Conservation (phyloP, 2,888 invertebrate genomes). For the Ypsolopha scabrella region DNA sequence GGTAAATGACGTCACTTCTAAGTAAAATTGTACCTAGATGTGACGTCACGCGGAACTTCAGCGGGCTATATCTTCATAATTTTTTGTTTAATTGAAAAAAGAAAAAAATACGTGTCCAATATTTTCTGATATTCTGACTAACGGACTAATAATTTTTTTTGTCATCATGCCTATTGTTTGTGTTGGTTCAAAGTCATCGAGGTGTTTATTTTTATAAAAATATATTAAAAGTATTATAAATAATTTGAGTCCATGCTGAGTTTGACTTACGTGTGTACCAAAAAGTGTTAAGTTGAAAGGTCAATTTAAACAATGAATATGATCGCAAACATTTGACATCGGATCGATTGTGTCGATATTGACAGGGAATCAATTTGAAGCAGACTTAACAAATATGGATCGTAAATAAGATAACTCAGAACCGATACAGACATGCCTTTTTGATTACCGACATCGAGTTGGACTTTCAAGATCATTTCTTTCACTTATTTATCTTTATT, state of each 20-base stretch:
- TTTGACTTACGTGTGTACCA: constrained; percentile 15
- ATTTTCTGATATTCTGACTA: too few species aligned
- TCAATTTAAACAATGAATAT: constrained; percentile 41
- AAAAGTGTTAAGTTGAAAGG: constrained; percentile 23
- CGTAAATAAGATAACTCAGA: constrained; percentile 54
- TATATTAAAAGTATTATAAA: too few species aligned
- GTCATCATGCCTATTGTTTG: too few species aligned
- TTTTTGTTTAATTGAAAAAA: too few species aligned
- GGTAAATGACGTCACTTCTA: too few species aligned
- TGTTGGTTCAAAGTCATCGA: too few species aligned
- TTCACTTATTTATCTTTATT: neutral
- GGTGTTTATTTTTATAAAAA: too few species aligned
- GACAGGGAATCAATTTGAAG: constrained; percentile 60
- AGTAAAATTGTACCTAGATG: too few species aligned
- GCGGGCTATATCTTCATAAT: too few species aligned
- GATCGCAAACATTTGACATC: constrained; percentile 55
- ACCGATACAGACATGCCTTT: constrained; percentile 63
- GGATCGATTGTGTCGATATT: constrained; percentile 52
- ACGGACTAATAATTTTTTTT: too few species aligned
- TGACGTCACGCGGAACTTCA: too few species aligned
- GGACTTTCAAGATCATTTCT: constrained; percentile 29
- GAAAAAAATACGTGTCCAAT: too few species aligned
- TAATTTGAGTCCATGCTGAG: neutral
- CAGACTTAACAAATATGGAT: constrained; percentile 60
- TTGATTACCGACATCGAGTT: constrained; percentile 64